These are phyloP conservation scores for Hetaerina titia DNA, from an alignment of 2,888 invertebrate genomes.

Conservation along the genomic window DNA sequence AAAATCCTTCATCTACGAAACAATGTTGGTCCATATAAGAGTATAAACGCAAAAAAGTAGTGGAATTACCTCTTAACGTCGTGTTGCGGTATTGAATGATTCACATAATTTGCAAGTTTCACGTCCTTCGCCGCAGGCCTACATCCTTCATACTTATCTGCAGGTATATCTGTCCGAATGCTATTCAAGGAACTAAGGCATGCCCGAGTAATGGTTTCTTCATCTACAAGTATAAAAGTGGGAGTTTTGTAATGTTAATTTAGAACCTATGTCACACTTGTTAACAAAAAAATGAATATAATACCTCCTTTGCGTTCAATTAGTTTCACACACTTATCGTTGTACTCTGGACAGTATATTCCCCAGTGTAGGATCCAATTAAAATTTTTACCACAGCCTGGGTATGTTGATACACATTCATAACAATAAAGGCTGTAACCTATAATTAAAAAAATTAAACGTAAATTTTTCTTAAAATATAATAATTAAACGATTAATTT, in stretches of 20 bases:
- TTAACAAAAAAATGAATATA: slow-evolving; percentile 69
- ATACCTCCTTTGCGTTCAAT: slow-evolving; percentile 91
- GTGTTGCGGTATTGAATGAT: slow-evolving; percentile 90
- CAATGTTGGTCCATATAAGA: no score
- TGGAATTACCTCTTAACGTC: slow-evolving; percentile 88
- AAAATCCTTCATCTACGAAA: no score
- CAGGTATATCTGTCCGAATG: slow-evolving; percentile 91
- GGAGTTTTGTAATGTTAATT: background rate
- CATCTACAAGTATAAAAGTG: slow-evolving; percentile 80
- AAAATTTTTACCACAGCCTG: slow-evolving; percentile 91
- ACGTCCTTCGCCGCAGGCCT: slow-evolving; percentile 88
- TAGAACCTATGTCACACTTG: background rate
- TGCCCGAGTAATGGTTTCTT: slow-evolving; percentile 89
- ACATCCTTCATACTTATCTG: slow-evolving; percentile 95
- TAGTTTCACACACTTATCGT: slow-evolving; percentile 94
- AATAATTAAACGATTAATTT: background rate
- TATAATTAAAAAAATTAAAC: background rate
- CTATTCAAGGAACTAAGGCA: slow-evolving; percentile 89
- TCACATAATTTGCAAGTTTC: slow-evolving; percentile 91
- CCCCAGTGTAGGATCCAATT: slow-evolving; percentile 90
- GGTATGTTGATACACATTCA: slow-evolving; percentile 92
- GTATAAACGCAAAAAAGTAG: no score
- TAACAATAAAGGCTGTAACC: slow-evolving; percentile 86
- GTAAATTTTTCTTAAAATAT: no score
- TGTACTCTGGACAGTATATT: slow-evolving; percentile 88